Evolutionary conservation across 2,797 vertebrate species (phyloP).

Genomic region (Poecilia picta): DNA sequence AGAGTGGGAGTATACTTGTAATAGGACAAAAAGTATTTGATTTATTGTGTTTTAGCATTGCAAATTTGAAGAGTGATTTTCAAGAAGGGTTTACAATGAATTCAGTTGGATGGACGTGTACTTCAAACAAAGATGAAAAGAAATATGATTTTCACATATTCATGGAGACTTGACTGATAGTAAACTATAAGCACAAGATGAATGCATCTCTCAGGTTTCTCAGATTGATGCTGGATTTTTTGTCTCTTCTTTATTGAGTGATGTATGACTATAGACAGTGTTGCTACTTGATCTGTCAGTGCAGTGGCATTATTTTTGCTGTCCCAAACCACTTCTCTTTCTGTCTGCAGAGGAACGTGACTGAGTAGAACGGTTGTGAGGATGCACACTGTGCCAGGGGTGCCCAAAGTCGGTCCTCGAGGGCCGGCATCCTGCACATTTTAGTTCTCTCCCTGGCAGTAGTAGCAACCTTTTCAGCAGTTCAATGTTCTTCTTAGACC

Average conservation of each 20-base stretch:
- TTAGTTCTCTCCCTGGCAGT: too few relatives aligned
- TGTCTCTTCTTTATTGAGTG: neutral
- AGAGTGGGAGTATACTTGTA: slow-evolving; percentile 1
- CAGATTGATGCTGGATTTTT: neutral
- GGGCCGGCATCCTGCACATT: too few relatives aligned
- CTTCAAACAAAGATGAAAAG: neutral
- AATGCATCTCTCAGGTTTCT: neutral
- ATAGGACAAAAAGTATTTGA: neutral
- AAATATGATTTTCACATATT: neutral
- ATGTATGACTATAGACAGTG: neutral
- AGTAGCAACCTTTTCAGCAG: too few relatives aligned
- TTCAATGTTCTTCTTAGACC: too few relatives aligned
- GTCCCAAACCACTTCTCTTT: neutral
- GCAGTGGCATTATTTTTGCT: neutral
- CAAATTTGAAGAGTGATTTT: slow-evolving; percentile 1
- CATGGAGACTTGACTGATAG: neutral
- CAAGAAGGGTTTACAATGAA: neutral
- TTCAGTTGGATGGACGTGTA: neutral
- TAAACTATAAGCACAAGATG: neutral
- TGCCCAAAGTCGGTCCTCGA: too few relatives aligned
- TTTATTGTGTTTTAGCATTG: slow-evolving; percentile 4
- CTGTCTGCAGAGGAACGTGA: neutral
- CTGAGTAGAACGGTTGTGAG: neutral
- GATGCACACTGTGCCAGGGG: too few relatives aligned
- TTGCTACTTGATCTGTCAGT: neutral